phyloP scores from a whole-genome alignment of 2,797 vertebrate species.

The Brotula barbata region DNA sequence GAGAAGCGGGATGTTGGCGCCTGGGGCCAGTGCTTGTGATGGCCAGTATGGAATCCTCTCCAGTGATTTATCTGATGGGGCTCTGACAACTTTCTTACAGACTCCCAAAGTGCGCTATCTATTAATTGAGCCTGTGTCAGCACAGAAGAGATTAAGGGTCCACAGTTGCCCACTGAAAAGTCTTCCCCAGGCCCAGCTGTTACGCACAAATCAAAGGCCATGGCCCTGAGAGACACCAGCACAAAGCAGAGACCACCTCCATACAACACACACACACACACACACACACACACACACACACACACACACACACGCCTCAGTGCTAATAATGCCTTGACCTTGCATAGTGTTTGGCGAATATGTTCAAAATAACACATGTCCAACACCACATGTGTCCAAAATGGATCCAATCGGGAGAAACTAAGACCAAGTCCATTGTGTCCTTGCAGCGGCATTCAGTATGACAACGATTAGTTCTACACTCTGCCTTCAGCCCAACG shows the following conservation, averaged over 20 bases:
- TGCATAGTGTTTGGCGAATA: constrained; percentile 48
- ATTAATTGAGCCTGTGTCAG: constrained; percentile 84
- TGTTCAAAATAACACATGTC: constrained; percentile 6
- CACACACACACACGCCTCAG: constrained; percentile 46
- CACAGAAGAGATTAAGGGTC: constrained; percentile 79
- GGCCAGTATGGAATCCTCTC: constrained; percentile 70
- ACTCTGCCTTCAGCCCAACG: not conserved
- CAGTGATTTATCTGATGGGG: constrained; percentile 79
- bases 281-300: no score
- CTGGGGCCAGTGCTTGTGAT: constrained; percentile 48
- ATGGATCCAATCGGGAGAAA: no score
- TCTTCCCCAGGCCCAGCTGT: constrained; percentile 74
- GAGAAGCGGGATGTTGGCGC: constrained; percentile 56
- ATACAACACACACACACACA: no score
- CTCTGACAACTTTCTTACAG: constrained; percentile 80
- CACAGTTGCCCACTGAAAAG: constrained; percentile 80
- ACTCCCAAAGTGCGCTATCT: constrained; percentile 80
- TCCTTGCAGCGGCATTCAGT: no score
- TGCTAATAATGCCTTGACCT: constrained; percentile 25
- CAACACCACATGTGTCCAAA: no score
- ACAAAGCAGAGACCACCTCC: constrained; percentile 48
- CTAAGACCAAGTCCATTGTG: no score
- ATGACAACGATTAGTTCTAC: no score
- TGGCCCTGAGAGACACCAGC: constrained; percentile 55
- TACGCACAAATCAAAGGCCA: constrained; percentile 77